A percentile compares a stretch with the other conserved stretches of the same genome.
These are phyloP conservation scores for Reticulitermes speratus DNA, from an alignment of 1,140 invertebrate genomes.

Conservation along the genomic window DNA sequence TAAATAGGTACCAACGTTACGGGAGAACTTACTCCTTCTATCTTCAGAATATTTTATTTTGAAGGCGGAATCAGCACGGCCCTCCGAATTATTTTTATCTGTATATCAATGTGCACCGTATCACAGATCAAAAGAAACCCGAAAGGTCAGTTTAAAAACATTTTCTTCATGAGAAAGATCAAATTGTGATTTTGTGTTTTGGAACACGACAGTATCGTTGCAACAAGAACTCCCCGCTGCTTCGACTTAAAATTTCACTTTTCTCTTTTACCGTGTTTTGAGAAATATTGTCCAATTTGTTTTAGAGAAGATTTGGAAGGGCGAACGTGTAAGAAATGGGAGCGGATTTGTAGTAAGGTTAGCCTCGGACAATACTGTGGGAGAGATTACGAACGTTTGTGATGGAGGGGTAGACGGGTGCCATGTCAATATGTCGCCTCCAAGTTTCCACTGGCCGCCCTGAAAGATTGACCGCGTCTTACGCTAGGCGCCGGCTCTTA, in stretches of 20 bases:
- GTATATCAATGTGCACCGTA: no score
- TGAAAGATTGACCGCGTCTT: background rate
- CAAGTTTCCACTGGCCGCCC: background rate
- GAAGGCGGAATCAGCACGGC: no score
- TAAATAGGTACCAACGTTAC: no score
- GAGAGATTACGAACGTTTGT: background rate
- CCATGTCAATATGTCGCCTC: background rate
- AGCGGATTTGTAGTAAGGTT: background rate
- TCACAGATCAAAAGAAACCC: no score
- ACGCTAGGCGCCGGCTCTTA: background rate
- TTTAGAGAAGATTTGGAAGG: background rate
- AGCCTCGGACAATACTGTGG: background rate
- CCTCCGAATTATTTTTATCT: no score
- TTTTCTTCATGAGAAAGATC: no score
- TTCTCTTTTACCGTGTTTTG: background rate
- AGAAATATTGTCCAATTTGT: slow-evolving; percentile 2
- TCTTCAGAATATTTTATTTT: no score
- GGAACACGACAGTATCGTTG: no score
- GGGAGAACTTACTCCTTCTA: no score
- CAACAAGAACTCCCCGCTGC: background rate
- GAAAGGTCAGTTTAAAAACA: no score
- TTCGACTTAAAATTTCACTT: background rate
- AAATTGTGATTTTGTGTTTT: no score
- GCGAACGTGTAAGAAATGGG: background rate
- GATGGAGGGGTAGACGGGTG: background rate